phyloP scores from a whole-genome alignment of 2,113 vertebrate species.

The Mormyrus lacerda region DNA sequence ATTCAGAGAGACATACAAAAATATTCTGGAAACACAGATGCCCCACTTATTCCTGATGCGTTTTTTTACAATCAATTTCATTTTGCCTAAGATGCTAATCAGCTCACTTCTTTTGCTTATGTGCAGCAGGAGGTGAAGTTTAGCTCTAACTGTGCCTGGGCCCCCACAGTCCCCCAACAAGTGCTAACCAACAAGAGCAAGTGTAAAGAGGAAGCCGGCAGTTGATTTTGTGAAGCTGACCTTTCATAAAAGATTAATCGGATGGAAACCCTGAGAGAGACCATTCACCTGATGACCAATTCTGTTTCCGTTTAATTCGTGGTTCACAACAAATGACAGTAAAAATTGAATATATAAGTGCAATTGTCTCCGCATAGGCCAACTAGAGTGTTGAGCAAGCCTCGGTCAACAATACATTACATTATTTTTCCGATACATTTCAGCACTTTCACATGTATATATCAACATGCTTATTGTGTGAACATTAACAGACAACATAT shows the following conservation, averaged over 20 bases:
- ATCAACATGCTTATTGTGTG: neutral
- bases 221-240: neutral
- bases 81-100: neutral
- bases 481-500: neutral
- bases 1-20: neutral
- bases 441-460: neutral
- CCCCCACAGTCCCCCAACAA: neutral
- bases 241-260: neutral
- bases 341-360: neutral
- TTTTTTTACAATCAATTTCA: neutral
- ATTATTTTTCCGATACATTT: neutral
- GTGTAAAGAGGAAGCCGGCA: neutral
- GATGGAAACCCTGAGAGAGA: neutral
- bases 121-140: neutral
- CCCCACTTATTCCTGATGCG: neutral
- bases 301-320: neutral
- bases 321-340: neutral
- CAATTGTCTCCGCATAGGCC: neutral
- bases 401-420: neutral
- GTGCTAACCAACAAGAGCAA: neutral
- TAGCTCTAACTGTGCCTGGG: neutral
- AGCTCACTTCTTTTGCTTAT: neutral
- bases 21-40: neutral
- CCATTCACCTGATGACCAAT: neutral
- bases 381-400: neutral